These are phyloP conservation scores for Pristionchus maxplancki DNA, from an alignment of 2,888 invertebrate genomes.

Conservation along the genomic window DNA sequence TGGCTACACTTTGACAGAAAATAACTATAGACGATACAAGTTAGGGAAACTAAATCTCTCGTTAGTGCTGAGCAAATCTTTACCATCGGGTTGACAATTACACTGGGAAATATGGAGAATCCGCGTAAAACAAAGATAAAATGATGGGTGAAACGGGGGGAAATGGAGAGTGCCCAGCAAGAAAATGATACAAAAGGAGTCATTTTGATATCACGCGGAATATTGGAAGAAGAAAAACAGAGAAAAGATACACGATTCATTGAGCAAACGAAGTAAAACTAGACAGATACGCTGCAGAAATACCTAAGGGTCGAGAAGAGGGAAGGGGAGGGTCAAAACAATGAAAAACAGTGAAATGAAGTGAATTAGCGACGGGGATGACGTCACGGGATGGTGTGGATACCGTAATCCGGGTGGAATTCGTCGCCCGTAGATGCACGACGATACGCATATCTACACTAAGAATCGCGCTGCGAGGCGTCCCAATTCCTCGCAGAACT, in stretches of 20 bases:
- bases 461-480: constrained; percentile 27
- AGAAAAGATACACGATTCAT: constrained; percentile 36
- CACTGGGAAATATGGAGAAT: constrained; percentile 1
- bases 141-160: background rate
- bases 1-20: background rate
- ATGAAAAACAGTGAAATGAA: constrained; percentile 14
- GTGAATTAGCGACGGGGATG: background rate
- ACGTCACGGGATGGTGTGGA: constrained; percentile 2
- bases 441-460: background rate
- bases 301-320: constrained; percentile 41
- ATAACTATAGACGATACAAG: background rate
- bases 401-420: constrained; percentile 9
- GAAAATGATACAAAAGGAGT: constrained; percentile 36
- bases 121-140: constrained; percentile 33
- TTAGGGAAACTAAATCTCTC: constrained; percentile 20
- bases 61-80: constrained; percentile 31
- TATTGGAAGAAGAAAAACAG: constrained; percentile 23
- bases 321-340: constrained; percentile 27
- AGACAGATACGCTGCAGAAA: constrained; percentile 33
- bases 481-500: constrained; percentile 42
- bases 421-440: background rate
- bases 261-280: constrained; percentile 28
- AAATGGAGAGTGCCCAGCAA: constrained; percentile 16
- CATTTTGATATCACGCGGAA: constrained; percentile 42
- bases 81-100: constrained; percentile 26